A percentile compares a stretch with the other conserved stretches of the same genome.
These are phyloP conservation scores for Euura lappo DNA, from an alignment of 1,140 invertebrate genomes.

Conservation along the genomic window DNA sequence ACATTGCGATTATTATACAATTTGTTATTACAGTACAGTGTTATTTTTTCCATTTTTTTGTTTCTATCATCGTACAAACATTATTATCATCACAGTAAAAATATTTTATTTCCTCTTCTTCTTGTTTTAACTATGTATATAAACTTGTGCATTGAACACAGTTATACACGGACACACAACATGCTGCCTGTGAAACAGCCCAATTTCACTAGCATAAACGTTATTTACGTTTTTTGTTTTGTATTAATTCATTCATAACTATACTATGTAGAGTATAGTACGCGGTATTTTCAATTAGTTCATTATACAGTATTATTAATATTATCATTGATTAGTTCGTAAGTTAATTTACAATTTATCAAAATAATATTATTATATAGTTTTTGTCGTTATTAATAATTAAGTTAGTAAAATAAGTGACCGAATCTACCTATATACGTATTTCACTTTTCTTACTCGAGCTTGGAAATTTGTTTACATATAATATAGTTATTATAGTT, in stretches of 20 bases:
- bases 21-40: constrained; percentile 34
- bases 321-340: constrained; percentile 47
- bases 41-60: constrained; percentile 26
- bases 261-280: constrained; percentile 14
- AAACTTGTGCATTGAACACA: constrained; percentile 38
- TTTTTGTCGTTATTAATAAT: constrained; percentile 27
- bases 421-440: constrained; percentile 32
- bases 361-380: constrained; percentile 40
- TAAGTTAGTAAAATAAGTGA: constrained; percentile 50
- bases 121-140: constrained; percentile 35
- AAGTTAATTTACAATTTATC: constrained; percentile 44
- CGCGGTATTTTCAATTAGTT: not conserved
- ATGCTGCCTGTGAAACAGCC: constrained; percentile 25
- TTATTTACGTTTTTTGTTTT: constrained; percentile 30
- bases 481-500: too few relatives aligned
- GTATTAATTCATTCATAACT: constrained; percentile 31
- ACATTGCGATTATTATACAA: constrained; percentile 45
- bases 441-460: constrained; percentile 12
- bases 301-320: constrained; percentile 12
- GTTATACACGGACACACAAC: constrained; percentile 2
- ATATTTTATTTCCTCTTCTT: constrained; percentile 57
- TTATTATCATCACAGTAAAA: constrained; percentile 65
- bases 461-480: too few relatives aligned
- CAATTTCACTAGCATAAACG: constrained; percentile 18
- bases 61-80: constrained; percentile 59